Percentiles rank a stretch among this genome's conserved stretches.
phyloP scores from a whole-genome alignment of 2,888 invertebrate genomes.

The Drosophila siamana region DNA sequence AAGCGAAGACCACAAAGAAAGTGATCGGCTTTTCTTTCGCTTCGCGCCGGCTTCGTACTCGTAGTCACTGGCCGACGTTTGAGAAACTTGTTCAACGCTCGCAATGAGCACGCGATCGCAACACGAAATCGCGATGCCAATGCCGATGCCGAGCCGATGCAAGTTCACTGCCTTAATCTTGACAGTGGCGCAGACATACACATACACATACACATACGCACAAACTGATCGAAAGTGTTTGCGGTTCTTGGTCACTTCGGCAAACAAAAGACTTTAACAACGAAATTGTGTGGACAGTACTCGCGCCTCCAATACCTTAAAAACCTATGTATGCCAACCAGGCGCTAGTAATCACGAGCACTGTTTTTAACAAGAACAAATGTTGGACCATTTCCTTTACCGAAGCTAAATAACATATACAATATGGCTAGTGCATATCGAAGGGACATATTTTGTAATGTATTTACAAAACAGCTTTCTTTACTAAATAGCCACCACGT shows the following conservation, averaged over 20 bases:
- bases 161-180: constrained; percentile 32
- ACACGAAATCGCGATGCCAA: constrained; percentile 38
- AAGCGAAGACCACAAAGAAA: constrained; percentile 70
- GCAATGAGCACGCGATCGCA: constrained; percentile 68
- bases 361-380: constrained; percentile 39
- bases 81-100: constrained; percentile 59
- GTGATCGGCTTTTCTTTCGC: constrained; percentile 68
- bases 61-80: constrained; percentile 28
- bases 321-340: constrained; percentile 72
- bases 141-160: constrained; percentile 1
- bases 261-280: constrained; percentile 75
- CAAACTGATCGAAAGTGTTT: constrained; percentile 70
- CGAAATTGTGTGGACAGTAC: constrained; percentile 65
- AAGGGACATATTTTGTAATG: no score
- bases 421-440: no score
- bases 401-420: no score
- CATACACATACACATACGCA: constrained; percentile 22
- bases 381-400: no score
- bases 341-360: constrained; percentile 65
- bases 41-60: constrained; percentile 17
- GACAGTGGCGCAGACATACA: constrained; percentile 2
- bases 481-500: no score
- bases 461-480: no score
- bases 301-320: constrained; percentile 71
- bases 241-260: constrained; percentile 53